Evolutionary conservation across 2,113 vertebrate species (phyloP), one percentile per base, ranked within the genome.

Genomic region (Anolis carolinensis): DNA sequence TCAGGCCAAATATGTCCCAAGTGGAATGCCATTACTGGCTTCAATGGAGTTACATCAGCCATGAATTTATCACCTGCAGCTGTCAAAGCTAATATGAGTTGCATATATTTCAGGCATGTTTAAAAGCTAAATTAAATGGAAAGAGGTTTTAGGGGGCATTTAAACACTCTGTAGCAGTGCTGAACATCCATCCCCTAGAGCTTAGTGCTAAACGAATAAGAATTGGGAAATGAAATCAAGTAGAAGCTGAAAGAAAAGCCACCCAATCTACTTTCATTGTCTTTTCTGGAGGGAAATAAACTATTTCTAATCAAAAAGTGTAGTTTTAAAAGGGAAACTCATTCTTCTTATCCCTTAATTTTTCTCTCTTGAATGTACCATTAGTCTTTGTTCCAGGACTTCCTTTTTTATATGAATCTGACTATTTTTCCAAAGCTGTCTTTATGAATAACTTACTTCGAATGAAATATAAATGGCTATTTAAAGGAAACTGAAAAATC

Each of bases 11-110:
- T 89, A 20, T 30, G 84, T 71, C 79, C 87, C 87, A 27, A 55
- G 32, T 84, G 82, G 30, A 84, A 80, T 55, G 78, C 71, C 67
- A 78, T 88, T 87, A 88, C 83, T 83, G 86, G 88, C 65, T 92
- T 83, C 0, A 80, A 27, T 88, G 18, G 27, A 91, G 44, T 81
- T 89, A 90, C 30, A 77, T 87, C 23, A 4, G 83, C 79, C 89
- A 72, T 68, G 82, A 71, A 87, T 87, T 75, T 86, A 82, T 88
- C 82, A 83, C 3, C 74, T 71, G 73, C 7, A 81, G 2, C 70
- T 67, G 25, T 50, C 36, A 87, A 77, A 85, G 77, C 83, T 84
- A 67, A 77, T 30, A 34, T 1, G 48, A 93, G 44, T n/a, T 52
- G 81, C 89, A 0, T 7, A 81, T 82, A 83, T 93, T 93, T 72